A percentile compares a stretch with the other conserved stretches of the same genome.
Conservation (phyloP, 2,113 vertebrate species). For the Ameiurus melas region DNA sequence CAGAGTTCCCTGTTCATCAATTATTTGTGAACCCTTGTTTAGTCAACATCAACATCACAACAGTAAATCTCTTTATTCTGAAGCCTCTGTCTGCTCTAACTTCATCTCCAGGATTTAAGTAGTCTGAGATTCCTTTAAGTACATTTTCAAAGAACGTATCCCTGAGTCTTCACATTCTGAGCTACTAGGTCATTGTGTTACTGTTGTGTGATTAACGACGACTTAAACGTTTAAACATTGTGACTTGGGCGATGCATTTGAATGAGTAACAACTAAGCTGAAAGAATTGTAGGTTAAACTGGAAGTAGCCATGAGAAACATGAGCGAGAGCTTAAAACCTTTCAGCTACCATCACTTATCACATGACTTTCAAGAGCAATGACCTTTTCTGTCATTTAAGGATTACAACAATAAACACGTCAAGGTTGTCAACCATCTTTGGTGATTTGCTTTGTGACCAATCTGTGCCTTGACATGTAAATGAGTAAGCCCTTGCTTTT, state of each 20-base stretch:
- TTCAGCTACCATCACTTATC: background rate
- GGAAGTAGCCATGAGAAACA: background rate
- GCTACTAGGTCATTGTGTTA: background rate
- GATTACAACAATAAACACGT: background rate
- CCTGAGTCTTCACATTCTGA: too few relatives aligned
- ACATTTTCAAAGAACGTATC: too few relatives aligned
- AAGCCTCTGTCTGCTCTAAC: too few relatives aligned
- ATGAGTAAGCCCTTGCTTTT: too few relatives aligned
- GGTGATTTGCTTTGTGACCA: too few relatives aligned
- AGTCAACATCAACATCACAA: too few relatives aligned
- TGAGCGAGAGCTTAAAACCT: background rate
- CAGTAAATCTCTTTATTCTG: too few relatives aligned
- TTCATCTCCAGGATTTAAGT: too few relatives aligned
- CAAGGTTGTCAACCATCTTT: background rate
- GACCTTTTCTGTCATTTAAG: background rate
- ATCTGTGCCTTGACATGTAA: background rate
- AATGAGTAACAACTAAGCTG: background rate
- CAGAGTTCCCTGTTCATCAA: too few relatives aligned
- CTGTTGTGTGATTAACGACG: background rate
- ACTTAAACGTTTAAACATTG: background rate
- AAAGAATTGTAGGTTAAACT: background rate
- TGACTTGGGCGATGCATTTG: background rate
- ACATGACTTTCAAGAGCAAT: background rate
- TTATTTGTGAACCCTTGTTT: too few relatives aligned
- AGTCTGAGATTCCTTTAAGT: too few relatives aligned